Conservation (phyloP, 2,797 vertebrate species). For the Etheostoma perlongum region DNA sequence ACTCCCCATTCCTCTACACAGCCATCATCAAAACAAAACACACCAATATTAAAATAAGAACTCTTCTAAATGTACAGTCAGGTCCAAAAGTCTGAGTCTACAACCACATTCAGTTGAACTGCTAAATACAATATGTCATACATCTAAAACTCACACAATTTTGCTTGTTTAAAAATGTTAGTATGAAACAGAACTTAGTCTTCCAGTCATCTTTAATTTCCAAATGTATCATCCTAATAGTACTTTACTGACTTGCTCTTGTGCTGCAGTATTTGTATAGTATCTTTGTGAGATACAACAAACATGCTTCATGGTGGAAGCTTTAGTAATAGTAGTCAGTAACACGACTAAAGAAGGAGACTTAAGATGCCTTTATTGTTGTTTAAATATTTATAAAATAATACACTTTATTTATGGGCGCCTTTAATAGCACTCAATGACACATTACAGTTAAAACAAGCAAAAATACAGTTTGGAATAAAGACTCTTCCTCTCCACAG, state of each 20-base stretch:
- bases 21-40: background rate
- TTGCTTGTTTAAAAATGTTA: no score
- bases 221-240: background rate
- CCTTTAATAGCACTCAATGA: no score
- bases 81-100: no score
- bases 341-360: background rate
- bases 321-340: constrained; percentile 1
- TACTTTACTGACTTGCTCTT: background rate
- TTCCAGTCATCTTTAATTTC: background rate
- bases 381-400: background rate
- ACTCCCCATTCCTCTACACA: background rate
- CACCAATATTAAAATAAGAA: no score
- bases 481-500: constrained; percentile 66
- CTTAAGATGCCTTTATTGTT: background rate
- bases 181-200: background rate
- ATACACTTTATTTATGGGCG: no score
- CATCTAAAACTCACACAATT: no score
- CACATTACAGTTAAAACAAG: no score
- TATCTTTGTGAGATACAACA: background rate
- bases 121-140: no score
- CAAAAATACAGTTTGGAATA: background rate
- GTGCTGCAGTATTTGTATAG: background rate
- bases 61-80: no score
- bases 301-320: background rate
- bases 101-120: no score